Conservation (phyloP, 2,113 vertebrate genomes). For the Scytalopus superciliaris region DNA sequence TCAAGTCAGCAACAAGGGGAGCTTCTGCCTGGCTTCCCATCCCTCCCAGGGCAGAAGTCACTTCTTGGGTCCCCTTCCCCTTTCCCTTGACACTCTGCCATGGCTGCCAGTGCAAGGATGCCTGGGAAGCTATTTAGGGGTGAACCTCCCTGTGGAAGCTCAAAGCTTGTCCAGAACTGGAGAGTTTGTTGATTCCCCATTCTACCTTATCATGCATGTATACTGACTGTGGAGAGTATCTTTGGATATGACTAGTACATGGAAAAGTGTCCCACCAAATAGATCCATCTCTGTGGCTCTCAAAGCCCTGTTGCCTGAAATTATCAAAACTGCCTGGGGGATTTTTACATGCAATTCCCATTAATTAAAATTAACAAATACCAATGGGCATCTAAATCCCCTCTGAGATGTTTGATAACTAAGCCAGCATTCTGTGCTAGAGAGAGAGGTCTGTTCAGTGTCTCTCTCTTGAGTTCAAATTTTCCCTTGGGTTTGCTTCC, state of each 20-base stretch:
- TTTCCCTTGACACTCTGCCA: too few species aligned
- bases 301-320: not conserved
- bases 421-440: not conserved
- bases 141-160: not conserved
- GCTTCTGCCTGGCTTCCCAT: not conserved
- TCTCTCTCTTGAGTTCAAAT: not conserved
- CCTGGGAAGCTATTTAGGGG: not conserved
- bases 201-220: accelerated
- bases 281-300: not conserved
- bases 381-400: not conserved
- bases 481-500: conserved; percentile 10
- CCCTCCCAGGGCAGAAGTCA: not conserved
- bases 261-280: not conserved
- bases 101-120: not conserved
- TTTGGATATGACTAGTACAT: not conserved
- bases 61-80: not conserved
- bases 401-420: not conserved
- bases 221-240: not conserved
- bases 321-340: not conserved
- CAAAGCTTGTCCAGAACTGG: not conserved
- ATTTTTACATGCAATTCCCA: not conserved
- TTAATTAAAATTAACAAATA: conserved; percentile 21
- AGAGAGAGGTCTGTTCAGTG: not conserved
- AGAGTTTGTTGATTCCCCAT: not conserved
- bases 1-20: not conserved